phyloP scores from a whole-genome alignment of 2,113 vertebrate species.

The Megaptera novaeangliae region DNA sequence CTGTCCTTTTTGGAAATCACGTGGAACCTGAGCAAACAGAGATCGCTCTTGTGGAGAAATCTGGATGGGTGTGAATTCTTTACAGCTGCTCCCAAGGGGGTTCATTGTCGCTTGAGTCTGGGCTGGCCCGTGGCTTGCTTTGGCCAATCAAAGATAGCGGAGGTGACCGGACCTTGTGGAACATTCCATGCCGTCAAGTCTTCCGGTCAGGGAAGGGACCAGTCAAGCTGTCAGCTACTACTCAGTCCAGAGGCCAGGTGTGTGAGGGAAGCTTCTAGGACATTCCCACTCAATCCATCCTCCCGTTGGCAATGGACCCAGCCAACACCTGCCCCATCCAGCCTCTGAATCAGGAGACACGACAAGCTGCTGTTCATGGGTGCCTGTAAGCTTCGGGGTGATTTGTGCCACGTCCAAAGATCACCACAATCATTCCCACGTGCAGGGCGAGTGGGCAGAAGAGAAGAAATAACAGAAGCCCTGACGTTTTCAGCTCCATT shows the following conservation, averaged over 20 bases:
- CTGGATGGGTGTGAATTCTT: no score
- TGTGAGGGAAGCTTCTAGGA: background rate
- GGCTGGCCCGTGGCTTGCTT: background rate
- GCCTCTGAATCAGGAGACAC: background rate
- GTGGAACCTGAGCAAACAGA: background rate
- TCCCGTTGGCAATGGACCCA: background rate
- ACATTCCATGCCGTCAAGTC: background rate
- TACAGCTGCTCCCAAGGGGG: background rate
- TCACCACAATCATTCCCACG: fast-evolving
- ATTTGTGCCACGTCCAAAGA: fast-evolving
- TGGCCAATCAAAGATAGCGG: fast-evolving
- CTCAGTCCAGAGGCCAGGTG: background rate
- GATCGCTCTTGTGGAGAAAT: fast-evolving
- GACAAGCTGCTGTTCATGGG: fast-evolving
- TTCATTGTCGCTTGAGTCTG: fast-evolving
- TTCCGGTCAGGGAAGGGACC: background rate
- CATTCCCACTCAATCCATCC: fast-evolving
- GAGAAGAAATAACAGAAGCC: fast-evolving
- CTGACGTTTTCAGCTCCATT: fast-evolving
- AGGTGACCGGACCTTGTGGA: background rate
- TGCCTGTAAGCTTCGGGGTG: fast-evolving
- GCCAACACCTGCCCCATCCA: fast-evolving
- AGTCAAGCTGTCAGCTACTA: background rate
- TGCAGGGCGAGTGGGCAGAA: fast-evolving
- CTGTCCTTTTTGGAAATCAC: background rate